These are phyloP conservation scores for Neoaliturus tenellus DNA, from an alignment of 2,888 invertebrate genomes.

Conservation along the genomic window DNA sequence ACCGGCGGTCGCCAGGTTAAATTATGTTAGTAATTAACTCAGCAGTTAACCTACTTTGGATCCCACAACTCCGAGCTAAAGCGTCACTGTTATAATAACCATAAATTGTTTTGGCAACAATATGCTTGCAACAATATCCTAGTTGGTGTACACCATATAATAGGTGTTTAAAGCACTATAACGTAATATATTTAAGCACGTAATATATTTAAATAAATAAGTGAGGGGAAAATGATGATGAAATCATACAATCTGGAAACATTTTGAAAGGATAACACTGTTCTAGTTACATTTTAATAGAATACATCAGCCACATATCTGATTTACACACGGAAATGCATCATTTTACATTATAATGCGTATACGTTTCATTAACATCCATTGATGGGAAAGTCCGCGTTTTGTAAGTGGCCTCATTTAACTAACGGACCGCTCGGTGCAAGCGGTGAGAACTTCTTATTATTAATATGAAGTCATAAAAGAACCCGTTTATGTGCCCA, in stretches of 20 bases:
- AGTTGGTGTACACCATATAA: too few species aligned
- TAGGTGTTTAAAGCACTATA: too few species aligned
- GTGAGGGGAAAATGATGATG: too few species aligned
- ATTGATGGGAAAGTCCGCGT: not conserved
- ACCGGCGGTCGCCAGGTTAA: not conserved
- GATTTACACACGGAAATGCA: not conserved
- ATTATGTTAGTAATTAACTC: conserved; percentile 26
- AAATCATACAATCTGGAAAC: too few species aligned
- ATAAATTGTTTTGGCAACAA: not conserved
- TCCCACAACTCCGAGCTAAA: not conserved
- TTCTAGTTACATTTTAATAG: too few species aligned
- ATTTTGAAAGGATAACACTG: too few species aligned
- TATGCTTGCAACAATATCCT: too few species aligned
- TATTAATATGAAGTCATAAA: conserved; percentile 20
- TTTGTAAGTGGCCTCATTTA: conserved; percentile 1
- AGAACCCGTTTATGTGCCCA: not conserved
- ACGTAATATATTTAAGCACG: too few species aligned
- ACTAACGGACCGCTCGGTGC: not conserved
- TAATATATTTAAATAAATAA: too few species aligned
- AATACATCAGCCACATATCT: too few species aligned
- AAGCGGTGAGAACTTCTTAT: not conserved
- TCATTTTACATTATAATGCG: not conserved
- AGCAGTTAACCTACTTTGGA: conserved; percentile 3
- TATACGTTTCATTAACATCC: not conserved
- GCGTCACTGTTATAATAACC: not conserved